A percentile compares a stretch with the other conserved stretches of the same genome.
phyloP scores from a whole-genome alignment of 2,113 vertebrate genomes.

The Dinomys branickii region DNA sequence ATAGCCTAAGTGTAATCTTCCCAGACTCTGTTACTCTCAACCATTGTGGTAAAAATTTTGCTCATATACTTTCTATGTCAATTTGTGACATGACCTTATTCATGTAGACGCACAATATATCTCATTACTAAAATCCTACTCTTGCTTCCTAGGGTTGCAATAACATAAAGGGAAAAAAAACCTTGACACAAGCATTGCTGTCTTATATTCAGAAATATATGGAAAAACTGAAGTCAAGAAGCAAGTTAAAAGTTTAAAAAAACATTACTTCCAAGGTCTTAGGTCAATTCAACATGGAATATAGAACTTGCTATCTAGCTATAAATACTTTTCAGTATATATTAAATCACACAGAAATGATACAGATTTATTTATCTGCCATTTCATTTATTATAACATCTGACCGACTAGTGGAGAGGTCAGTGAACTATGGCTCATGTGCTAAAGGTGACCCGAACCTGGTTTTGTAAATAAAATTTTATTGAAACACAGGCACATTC shows the following conservation, averaged over 20 bases:
- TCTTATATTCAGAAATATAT: neutral
- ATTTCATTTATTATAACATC: slow-evolving; percentile 32
- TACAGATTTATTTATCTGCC: neutral
- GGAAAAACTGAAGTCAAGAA: neutral
- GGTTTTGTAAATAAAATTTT: slow-evolving; percentile 25
- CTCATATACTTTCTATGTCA: neutral
- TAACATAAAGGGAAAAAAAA: neutral
- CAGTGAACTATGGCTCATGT: neutral
- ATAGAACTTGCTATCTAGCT: neutral
- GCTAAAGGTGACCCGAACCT: neutral
- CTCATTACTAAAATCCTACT: neutral
- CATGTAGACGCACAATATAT: neutral
- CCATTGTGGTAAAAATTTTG: neutral
- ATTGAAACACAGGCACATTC: neutral
- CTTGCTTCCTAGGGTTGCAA: neutral
- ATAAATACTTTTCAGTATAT: slow-evolving; percentile 14
- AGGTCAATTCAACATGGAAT: neutral
- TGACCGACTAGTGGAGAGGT: neutral
- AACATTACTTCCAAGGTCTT: neutral
- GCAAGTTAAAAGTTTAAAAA: neutral
- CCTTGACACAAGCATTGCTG: neutral
- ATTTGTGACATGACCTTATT: neutral
- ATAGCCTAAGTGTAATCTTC: neutral
- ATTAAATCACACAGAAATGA: neutral
- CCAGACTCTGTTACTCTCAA: neutral